These are phyloP conservation scores for Xiphophorus maculatus DNA, from an alignment of 2,113 vertebrate species.

Conservation along the genomic window DNA sequence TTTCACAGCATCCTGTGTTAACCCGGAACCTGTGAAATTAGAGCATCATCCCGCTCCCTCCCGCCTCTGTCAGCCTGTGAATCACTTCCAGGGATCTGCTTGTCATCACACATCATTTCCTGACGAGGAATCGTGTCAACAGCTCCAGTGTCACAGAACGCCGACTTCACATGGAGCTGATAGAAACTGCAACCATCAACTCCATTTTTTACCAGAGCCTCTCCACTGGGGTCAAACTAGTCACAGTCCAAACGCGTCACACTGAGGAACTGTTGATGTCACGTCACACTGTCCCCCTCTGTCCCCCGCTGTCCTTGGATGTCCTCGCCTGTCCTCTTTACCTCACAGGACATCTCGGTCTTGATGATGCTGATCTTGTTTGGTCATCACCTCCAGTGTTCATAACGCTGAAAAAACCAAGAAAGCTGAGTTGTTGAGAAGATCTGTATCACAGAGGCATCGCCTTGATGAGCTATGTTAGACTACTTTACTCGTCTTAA, in stretches of 20 bases:
- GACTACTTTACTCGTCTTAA: too few species aligned
- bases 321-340: slow-evolving; percentile 4
- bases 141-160: slow-evolving; percentile 37
- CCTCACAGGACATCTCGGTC: slow-evolving; percentile 1
- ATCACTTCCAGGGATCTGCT: background rate
- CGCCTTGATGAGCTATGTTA: background rate
- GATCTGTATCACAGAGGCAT: background rate
- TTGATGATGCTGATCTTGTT: slow-evolving; percentile 4
- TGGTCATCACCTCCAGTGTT: background rate
- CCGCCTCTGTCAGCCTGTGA: background rate
- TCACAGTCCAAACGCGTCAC: slow-evolving; percentile 13
- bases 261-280: slow-evolving; percentile 5
- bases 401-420: background rate
- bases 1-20: background rate
- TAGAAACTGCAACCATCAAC: slow-evolving; percentile 41
- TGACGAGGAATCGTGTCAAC: slow-evolving; percentile 16
- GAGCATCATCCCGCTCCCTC: background rate
- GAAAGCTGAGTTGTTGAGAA: background rate
- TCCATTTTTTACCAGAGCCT: slow-evolving; percentile 33
- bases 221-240: slow-evolving; percentile 12
- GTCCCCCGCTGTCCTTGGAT: slow-evolving; percentile 12
- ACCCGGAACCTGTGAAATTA: background rate
- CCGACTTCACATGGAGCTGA: slow-evolving; percentile 29
- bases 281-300: background rate
- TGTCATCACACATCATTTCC: slow-evolving; percentile 9